These are phyloP conservation scores for Apaloderma vittatum DNA, from an alignment of 2,113 vertebrate species.

Conservation along the genomic window DNA sequence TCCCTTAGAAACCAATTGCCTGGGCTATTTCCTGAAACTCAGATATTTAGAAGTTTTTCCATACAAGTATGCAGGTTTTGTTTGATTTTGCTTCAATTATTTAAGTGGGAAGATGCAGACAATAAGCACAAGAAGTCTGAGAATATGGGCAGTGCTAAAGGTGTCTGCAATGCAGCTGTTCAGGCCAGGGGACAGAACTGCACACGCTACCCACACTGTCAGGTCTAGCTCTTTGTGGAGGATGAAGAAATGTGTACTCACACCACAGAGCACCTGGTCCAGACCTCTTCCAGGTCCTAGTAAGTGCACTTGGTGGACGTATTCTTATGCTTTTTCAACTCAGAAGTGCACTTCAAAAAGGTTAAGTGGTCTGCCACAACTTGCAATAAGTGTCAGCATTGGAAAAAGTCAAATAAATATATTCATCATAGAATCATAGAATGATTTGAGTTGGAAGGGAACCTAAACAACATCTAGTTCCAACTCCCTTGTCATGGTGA, in stretches of 20 bases:
- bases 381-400: neutral
- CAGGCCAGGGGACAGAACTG: neutral
- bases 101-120: neutral
- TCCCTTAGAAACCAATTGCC: neutral
- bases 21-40: neutral
- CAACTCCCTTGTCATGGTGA: too few species aligned
- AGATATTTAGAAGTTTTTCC: neutral
- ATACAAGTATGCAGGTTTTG: neutral
- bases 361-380: neutral
- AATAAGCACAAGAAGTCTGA: neutral
- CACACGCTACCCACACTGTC: neutral
- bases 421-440: too few species aligned
- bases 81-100: neutral
- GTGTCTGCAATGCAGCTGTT: neutral
- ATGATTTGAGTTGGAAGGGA: too few species aligned
- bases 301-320: neutral
- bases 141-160: neutral
- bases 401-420: neutral
- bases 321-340: neutral
- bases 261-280: neutral
- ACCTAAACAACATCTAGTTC: too few species aligned
- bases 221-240: neutral
- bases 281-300: neutral
- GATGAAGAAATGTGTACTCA: neutral
- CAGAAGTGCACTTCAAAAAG: neutral